These are phyloP conservation scores for Drosophila fungiperda DNA, from an alignment of 2,888 invertebrate genomes.

Conservation along the genomic window DNA sequence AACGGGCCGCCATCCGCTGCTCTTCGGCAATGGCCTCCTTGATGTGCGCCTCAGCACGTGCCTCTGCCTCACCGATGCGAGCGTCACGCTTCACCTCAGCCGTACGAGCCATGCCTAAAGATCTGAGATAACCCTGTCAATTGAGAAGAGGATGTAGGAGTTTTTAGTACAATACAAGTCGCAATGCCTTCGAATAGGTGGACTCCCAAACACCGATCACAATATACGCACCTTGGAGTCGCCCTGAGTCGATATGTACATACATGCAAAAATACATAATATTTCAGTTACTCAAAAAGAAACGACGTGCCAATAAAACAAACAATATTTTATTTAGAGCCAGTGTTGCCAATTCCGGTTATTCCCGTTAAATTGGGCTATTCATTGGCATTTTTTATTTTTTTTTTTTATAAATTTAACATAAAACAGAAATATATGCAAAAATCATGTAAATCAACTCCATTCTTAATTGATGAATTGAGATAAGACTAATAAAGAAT, in stretches of 20 bases:
- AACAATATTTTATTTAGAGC: constrained; percentile 3
- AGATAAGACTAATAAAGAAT: background rate
- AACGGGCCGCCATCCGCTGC: constrained; percentile 96
- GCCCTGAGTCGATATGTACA: constrained; percentile 77
- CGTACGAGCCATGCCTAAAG: constrained; percentile 97
- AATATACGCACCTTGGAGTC: constrained; percentile 84
- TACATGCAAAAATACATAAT: constrained; percentile 78
- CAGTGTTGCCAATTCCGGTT: constrained; percentile 7
- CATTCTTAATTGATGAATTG: background rate
- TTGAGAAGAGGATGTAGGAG: background rate
- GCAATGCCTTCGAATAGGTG: constrained; percentile 4
- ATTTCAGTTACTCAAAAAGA: constrained; percentile 70
- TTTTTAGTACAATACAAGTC: background rate
- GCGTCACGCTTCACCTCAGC: constrained; percentile 98
- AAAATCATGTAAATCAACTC: background rate
- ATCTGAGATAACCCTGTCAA: constrained; percentile 90
- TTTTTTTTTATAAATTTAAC: background rate
- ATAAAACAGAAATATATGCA: background rate
- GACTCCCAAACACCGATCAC: constrained; percentile 29
- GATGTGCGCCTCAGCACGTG: constrained; percentile 91
- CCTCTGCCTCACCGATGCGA: constrained; percentile 98
- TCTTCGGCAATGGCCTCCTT: constrained; percentile 97
- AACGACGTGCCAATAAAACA: constrained; percentile 17
- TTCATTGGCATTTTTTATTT: too few species aligned
- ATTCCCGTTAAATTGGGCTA: background rate